phyloP scores from a whole-genome alignment of 2,797 vertebrate species.

The Coendou prehensilis region DNA sequence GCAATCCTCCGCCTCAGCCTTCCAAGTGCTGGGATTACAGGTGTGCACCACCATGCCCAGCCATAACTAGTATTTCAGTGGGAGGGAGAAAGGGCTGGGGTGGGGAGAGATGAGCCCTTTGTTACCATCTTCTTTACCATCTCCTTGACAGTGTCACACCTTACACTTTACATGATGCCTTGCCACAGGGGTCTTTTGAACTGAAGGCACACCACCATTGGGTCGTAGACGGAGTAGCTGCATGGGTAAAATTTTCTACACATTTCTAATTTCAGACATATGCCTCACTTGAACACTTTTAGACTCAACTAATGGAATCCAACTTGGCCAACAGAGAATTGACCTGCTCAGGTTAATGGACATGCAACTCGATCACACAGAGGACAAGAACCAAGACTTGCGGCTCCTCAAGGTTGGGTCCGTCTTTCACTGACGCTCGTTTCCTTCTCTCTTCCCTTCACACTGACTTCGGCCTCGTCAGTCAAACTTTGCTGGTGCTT shows the following conservation, averaged over 20 bases:
- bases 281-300: not conserved
- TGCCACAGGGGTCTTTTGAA: not conserved
- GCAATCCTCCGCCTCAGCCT: not conserved
- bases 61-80: not conserved
- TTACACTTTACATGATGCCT: not conserved
- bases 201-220: not conserved
- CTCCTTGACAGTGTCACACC: not conserved
- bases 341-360: not conserved
- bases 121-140: not conserved
- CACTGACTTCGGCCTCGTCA: not conserved
- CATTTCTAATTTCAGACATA: not conserved
- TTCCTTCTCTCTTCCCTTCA: slow-evolving; percentile 36
- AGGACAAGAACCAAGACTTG: not conserved
- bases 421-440: not conserved
- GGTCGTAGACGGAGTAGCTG: not conserved
- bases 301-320: slow-evolving; percentile 11
- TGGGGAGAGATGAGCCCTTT: not conserved
- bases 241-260: not conserved
- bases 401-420: not conserved
- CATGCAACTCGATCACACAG: not conserved
- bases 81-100: not conserved
- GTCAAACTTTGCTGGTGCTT: not conserved
- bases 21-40: not conserved
- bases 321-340: not conserved
- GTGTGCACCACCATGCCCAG: not conserved